These are phyloP conservation scores for Actinostola sp. DNA, from an alignment of 92 coral and sea anemone genomes.

Conservation along the genomic window DNA sequence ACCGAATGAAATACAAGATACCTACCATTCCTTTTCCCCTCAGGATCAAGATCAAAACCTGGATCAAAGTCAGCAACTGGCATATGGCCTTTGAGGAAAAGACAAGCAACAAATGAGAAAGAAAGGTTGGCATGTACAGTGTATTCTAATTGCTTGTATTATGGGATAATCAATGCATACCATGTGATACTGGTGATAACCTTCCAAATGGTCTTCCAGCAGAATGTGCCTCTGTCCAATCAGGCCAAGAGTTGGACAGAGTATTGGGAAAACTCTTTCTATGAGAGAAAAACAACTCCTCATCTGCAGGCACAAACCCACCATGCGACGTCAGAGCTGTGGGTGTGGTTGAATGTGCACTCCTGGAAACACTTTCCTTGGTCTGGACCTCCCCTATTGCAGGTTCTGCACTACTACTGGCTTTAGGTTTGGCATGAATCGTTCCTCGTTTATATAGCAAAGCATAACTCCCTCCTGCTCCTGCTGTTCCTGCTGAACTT, in stretches of 20 bases:
- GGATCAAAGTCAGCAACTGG: constrained; percentile 43
- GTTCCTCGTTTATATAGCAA: constrained; percentile 84
- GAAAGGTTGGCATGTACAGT: neutral
- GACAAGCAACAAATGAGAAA: neutral
- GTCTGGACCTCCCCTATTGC: constrained; percentile 63
- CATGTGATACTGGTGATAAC: constrained; percentile 81
- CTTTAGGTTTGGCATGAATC: constrained; percentile 70
- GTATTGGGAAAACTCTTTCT: constrained; percentile 64
- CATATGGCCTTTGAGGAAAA: neutral
- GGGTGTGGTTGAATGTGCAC: constrained; percentile 82
- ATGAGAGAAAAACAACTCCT: constrained; percentile 54
- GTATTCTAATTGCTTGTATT: no score
- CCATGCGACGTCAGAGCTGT: constrained; percentile 64
- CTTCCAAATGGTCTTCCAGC: constrained; percentile 79
- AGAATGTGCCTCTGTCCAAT: constrained; percentile 76
- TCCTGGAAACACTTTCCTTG: constrained; percentile 62
- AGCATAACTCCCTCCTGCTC: constrained; percentile 82
- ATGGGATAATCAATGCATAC: no score
- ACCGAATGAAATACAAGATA: neutral
- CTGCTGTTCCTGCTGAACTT: constrained; percentile 26
- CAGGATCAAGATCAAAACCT: constrained; percentile 45
- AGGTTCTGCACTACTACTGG: constrained; percentile 82
- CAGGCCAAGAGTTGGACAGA: constrained; percentile 88
- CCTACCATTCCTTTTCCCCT: constrained; percentile 52
- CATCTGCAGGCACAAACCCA: constrained; percentile 63